Conservation (phyloP, 2,888 invertebrate species). For the Petrophora chlorosata region DNA sequence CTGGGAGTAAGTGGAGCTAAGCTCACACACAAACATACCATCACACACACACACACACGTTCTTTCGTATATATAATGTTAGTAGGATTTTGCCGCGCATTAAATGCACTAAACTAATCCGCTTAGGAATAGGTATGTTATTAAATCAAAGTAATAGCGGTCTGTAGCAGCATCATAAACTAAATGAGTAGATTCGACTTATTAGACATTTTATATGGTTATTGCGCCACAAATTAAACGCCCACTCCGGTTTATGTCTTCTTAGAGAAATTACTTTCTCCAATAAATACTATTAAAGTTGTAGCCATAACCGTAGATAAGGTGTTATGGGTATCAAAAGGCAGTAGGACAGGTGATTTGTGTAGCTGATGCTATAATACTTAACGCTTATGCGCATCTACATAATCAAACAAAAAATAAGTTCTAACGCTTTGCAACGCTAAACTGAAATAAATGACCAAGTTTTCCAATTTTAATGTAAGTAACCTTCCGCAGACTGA, state of each 20-base stretch:
- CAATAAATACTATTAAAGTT: constrained; percentile 20
- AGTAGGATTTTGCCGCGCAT: too few species aligned
- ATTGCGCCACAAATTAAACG: constrained; percentile 39
- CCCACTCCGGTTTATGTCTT: constrained; percentile 32
- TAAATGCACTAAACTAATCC: too few species aligned
- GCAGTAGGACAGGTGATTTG: constrained; percentile 4
- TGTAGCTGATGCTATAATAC: background rate
- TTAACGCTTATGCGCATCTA: background rate
- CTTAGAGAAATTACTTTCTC: constrained; percentile 38
- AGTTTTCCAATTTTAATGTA: too few species aligned
- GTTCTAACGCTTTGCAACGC: too few species aligned
- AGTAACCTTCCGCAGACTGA: too few species aligned
- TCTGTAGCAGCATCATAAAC: constrained; percentile 31
- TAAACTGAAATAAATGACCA: too few species aligned
- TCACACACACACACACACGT: too few species aligned
- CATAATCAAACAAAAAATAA: too few species aligned
- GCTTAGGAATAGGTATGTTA: too few species aligned
- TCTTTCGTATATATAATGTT: too few species aligned
- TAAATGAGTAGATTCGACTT: constrained; percentile 34
- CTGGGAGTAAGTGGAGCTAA: too few species aligned
- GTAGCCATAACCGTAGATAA: constrained; percentile 6
- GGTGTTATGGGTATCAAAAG: constrained; percentile 7
- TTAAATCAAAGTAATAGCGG: background rate
- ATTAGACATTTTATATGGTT: constrained; percentile 36
- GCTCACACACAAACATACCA: too few species aligned